These are phyloP conservation scores for Griposia aprilina DNA, from an alignment of 2,888 invertebrate species.

Conservation along the genomic window DNA sequence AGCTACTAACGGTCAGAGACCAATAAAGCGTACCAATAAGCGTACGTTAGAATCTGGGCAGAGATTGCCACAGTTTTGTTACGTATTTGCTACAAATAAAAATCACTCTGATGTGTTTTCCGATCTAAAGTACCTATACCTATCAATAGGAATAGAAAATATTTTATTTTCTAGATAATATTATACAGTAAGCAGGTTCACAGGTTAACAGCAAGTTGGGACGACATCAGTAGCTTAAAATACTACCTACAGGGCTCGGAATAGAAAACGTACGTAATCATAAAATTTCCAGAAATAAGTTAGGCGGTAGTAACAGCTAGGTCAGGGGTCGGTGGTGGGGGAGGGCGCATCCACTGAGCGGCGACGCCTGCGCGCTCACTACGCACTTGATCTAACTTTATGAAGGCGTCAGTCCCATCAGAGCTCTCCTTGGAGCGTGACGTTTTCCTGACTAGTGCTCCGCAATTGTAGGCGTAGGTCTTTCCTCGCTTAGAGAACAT, in stretches of 20 bases:
- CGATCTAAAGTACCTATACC: too few relatives aligned
- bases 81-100: background rate
- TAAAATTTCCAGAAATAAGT: background rate
- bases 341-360: background rate
- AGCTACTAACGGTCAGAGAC: background rate
- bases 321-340: background rate
- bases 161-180: too few relatives aligned
- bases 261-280: background rate
- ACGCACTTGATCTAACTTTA: background rate
- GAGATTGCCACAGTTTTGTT: background rate
- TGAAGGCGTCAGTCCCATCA: background rate
- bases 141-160: background rate
- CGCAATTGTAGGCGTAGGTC: background rate
- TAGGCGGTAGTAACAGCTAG: too few relatives aligned
- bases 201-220: too few relatives aligned
- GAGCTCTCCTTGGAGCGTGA: background rate
- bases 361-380: constrained; percentile 23
- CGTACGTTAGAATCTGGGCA: background rate
- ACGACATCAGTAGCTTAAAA: too few relatives aligned
- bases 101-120: background rate
- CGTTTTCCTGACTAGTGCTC: background rate
- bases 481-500: background rate
- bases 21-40: background rate
- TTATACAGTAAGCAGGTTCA: too few relatives aligned
- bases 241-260: too few relatives aligned